Conservation (phyloP, 2,888 invertebrate species). For the Platycheirus rosarum region DNA sequence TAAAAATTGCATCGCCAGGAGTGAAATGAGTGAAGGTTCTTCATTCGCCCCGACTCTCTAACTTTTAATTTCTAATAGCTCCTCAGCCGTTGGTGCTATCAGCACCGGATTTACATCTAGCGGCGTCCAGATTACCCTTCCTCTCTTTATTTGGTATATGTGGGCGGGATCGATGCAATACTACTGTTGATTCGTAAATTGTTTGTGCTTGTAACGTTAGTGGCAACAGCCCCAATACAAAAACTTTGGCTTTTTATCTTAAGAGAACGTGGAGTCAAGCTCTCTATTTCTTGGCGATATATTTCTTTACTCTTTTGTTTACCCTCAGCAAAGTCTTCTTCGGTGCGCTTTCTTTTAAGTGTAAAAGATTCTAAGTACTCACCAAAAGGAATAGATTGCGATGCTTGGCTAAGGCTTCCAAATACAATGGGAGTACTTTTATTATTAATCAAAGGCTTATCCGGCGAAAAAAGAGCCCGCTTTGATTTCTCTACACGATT, state of each 20-base stretch:
- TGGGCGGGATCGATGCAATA: conserved; percentile 19
- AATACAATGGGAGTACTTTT: too few relatives aligned
- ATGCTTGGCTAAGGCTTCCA: conserved; percentile 51
- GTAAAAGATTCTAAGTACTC: conserved; percentile 57
- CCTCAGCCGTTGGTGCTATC: too few relatives aligned
- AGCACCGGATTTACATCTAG: too few relatives aligned
- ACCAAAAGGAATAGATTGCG: conserved; percentile 76
- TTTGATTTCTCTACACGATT: conserved; percentile 85
- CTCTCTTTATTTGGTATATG: conserved; percentile 11
- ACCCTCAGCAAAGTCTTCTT: conserved; percentile 76
- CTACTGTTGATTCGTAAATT: conserved; percentile 74
- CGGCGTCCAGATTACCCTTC: too few relatives aligned
- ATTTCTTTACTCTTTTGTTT: conserved; percentile 77
- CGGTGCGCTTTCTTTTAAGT: conserved; percentile 80
- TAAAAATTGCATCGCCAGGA: too few relatives aligned
- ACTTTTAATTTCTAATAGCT: too few relatives aligned
- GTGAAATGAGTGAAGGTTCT: too few relatives aligned
- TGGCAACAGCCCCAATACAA: conserved; percentile 81
- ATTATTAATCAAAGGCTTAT: too few relatives aligned
- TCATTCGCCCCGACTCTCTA: too few relatives aligned
- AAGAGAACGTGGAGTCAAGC: conserved; percentile 79
- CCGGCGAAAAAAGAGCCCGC: conserved; percentile 87
- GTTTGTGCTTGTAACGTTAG: conserved; percentile 58
- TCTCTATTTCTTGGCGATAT: conserved; percentile 74
- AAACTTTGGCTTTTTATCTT: conserved; percentile 82